Conservation (phyloP, 1,140 invertebrate genomes). For the Brevipalpus yothersi region DNA sequence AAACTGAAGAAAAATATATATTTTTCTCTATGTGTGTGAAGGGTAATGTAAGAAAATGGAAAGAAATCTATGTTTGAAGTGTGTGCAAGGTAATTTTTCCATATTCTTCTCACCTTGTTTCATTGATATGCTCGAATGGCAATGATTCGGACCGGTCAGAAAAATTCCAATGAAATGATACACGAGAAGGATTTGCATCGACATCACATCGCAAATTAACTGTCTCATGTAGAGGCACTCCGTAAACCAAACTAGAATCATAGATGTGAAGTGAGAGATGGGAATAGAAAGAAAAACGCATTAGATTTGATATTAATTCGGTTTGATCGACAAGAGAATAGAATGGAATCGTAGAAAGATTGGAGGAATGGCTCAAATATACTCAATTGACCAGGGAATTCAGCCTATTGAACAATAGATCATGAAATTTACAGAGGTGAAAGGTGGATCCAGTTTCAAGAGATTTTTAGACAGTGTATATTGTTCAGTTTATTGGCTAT, state of each 20-base stretch:
- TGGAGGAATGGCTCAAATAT: background rate
- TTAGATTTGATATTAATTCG: background rate
- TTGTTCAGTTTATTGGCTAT: too few relatives aligned
- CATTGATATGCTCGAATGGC: slow-evolving; percentile 6
- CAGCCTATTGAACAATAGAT: too few relatives aligned
- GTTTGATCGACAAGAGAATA: background rate
- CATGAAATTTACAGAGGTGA: too few relatives aligned
- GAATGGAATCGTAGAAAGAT: background rate
- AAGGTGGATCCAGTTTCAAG: too few relatives aligned
- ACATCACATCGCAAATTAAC: slow-evolving; percentile 65
- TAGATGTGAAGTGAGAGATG: background rate
- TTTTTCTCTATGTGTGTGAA: too few relatives aligned
- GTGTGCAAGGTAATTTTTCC: background rate
- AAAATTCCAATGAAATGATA: slow-evolving; percentile 9
- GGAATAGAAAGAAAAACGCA: background rate
- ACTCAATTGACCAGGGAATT: too few relatives aligned
- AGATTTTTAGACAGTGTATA: too few relatives aligned
- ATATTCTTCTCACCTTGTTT: slow-evolving; percentile 6
- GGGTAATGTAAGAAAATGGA: too few relatives aligned
- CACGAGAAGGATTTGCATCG: slow-evolving; percentile 47
- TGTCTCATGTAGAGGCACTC: slow-evolving; percentile 60
- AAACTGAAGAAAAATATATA: too few relatives aligned
- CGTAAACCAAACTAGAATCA: slow-evolving; percentile 39
- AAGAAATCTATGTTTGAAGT: too few relatives aligned
- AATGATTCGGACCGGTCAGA: slow-evolving; percentile 1